phyloP scores from a whole-genome alignment of 2,888 invertebrate species.

The Drosophila barbarae region DNA sequence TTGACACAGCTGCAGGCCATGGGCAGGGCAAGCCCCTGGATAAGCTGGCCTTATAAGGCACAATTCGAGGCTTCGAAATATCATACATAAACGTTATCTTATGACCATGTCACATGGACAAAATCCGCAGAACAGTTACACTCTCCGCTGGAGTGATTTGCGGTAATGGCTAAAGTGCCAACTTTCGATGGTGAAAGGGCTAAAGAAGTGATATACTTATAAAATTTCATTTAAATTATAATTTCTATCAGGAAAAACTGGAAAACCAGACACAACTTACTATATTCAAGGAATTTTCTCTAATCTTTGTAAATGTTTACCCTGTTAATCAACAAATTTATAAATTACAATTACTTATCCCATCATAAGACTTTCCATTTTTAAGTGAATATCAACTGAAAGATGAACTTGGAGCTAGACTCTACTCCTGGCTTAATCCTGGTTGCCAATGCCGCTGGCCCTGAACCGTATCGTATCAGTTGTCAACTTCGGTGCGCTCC shows the following conservation, averaged over 20 bases:
- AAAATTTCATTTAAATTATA: too few species aligned
- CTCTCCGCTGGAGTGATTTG: constrained; percentile 48
- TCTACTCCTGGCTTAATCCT: constrained; percentile 18
- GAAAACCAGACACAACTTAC: not conserved
- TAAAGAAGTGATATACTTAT: not conserved
- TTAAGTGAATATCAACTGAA: constrained; percentile 8
- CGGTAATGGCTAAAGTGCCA: not conserved
- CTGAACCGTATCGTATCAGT: constrained; percentile 61
- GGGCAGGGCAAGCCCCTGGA: constrained; percentile 29
- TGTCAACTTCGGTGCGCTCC: constrained; percentile 64
- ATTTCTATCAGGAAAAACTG: not conserved
- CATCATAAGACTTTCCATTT: too few species aligned
- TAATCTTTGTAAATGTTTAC: not conserved
- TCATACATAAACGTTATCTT: constrained; percentile 41
- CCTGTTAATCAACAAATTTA: not conserved
- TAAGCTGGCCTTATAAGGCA: constrained; percentile 29
- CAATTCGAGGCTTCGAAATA: not conserved
- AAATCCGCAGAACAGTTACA: constrained; percentile 58
- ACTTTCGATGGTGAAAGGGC: constrained; percentile 12
- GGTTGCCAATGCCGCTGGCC: constrained; percentile 8
- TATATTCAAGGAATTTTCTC: not conserved
- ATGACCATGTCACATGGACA: constrained; percentile 29
- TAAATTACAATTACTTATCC: not conserved
- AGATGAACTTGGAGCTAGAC: not conserved
- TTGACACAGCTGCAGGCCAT: constrained; percentile 41